phyloP scores from a whole-genome alignment of 2,797 vertebrate genomes.

The Pangasius larnaudii region DNA sequence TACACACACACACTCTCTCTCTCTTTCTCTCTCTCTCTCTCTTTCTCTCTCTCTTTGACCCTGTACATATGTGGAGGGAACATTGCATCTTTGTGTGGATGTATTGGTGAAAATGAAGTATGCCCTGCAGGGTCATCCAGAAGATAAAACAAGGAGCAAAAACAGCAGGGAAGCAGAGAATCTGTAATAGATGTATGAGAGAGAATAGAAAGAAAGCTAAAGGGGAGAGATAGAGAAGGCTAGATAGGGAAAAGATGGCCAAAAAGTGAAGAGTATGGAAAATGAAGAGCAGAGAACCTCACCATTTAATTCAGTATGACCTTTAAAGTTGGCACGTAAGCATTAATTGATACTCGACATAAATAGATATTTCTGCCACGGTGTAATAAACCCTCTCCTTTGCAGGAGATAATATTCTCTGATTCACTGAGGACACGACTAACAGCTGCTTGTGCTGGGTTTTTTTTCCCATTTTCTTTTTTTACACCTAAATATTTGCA shows the following conservation, averaged over 20 bases:
- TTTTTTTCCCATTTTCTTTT: not conserved
- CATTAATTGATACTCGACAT: slow-evolving; percentile 46
- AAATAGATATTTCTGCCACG: slow-evolving; percentile 26
- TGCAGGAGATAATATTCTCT: not conserved
- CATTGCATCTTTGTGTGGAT: slow-evolving; percentile 11
- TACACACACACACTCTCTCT: slow-evolving; percentile 12
- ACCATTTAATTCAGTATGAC: slow-evolving; percentile 42
- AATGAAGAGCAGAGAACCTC: not conserved
- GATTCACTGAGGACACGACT: slow-evolving; percentile 11
- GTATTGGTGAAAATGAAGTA: slow-evolving; percentile 37
- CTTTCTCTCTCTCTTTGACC: not conserved
- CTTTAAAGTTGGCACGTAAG: slow-evolving; percentile 42
- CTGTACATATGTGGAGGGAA: not conserved
- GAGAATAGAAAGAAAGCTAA: not conserved
- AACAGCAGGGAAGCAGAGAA: not conserved
- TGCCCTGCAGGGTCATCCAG: slow-evolving; percentile 17
- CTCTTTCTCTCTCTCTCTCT: not conserved
- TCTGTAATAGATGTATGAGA: not conserved
- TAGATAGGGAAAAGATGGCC: not conserved
- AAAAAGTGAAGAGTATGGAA: not conserved
- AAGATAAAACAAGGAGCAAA: not conserved
- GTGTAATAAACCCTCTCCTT: slow-evolving; percentile 15
- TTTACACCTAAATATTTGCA: not conserved
- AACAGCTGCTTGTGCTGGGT: not conserved
- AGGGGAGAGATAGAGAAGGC: not conserved